Base-by-base conservation (phyloP, 2,888 invertebrate genomes). In the Crioceris asparagi region DNA sequence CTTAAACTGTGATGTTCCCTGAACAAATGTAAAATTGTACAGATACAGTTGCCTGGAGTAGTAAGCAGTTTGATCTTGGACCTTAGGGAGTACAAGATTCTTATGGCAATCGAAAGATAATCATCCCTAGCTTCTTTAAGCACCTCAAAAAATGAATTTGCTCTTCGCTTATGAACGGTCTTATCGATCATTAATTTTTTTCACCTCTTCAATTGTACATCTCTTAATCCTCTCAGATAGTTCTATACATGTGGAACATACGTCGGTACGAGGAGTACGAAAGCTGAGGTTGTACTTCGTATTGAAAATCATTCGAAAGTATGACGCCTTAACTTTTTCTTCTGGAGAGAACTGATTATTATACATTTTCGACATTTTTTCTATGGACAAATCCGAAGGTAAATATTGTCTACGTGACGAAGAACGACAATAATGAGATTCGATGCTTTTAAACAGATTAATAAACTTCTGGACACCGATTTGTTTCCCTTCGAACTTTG, bases 281-380 rank as follows among this genome's bases (percentile, higher is more conserved):
- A 38, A 35, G 21, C 35, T 29, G 12, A 38, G 18, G 32, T 35
- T 38, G 25, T 34, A 37, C 18, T 32, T 32, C 8, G 32, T 35
- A 27, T 27, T 17, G 27, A 35, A 35, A 14, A 27, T 27, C 18
- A 14, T n/a, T 27, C 16, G n/a, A 29, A 35, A 35, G 29, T 17
- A 35, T 26, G 16, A 17, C 14, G 12, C 15, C 29, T 35, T 12
- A 23, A 11, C 16, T 17, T 11, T n/a, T 14, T 17, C 35, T 17
- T 14, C 17, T 8, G 26, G 17, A 25, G 18, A 15, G 12, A 15
- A 15, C 17, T 10, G 6, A 21, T 29, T 16, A 17, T 27, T 14
- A 27, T 35, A 32, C 21, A 32, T 32, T 32, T 17, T 17, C 19
- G 18, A 32, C 14, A 32, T 11, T 32, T 32, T 35, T 35, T 25